Base-by-base conservation (phyloP, 2,888 invertebrate species). In the Anthrax anthrax region DNA sequence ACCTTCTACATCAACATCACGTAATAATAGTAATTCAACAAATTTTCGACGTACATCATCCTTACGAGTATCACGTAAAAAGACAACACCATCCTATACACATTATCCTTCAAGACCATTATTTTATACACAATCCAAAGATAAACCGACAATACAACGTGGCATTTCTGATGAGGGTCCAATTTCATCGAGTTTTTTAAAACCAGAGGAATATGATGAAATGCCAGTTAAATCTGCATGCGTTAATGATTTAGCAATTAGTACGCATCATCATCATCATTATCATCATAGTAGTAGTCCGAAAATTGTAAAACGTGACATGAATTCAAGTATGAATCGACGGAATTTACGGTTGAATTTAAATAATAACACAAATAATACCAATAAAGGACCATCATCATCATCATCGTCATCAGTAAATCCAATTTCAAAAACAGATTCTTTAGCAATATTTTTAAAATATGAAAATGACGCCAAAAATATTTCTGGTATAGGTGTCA, bases 151-250 rank as follows among this genome's bases (percentile, higher is more conserved):
- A 42, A 65, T 68, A 43, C 68, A 68, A 47, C 61, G 68, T 1
- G 69, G 68, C 1, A 61, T 69, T 37, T 67, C 68, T 19, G 69
- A 68, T 47, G 68, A 68, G 50, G 69, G 68, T 3, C 68, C 68
- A 40, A 69, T 68, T 47, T 68, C 69, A 0, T 60, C 55, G 3
- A 67, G 64, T 48, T 68, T 68, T 48, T 58, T 69, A 14, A 67
- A 67, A 50, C 64, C 69, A 1, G 67, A 67, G 50, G 69, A 68
- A 47, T 68, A 58, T 44, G 69, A 68, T 42, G 68, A 68, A 53
- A 66, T 69, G 63, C 68, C 68, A 0, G 68, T 68, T 1, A 61
- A 66, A 40, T 60, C 68, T 3, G 66, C 61, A 6, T 67, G 67
- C 46, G 63, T 59, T 40, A 67, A 66, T 47, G 67, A 67, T 48